phyloP scores from a whole-genome alignment of 2,113 vertebrate genomes.

The Alethe diademata region DNA sequence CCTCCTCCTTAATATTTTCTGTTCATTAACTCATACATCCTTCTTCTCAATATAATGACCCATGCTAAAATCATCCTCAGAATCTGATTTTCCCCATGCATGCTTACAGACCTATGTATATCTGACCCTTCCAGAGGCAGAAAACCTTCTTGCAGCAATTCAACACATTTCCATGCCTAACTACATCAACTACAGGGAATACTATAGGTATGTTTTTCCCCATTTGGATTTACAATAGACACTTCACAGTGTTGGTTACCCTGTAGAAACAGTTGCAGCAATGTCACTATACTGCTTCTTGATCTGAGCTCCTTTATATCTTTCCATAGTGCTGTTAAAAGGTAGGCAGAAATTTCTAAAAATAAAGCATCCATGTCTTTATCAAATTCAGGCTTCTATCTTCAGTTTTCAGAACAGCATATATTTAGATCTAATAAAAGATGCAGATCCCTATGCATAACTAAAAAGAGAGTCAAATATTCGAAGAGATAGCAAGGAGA shows the following conservation, averaged over 20 bases:
- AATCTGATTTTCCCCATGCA: neutral
- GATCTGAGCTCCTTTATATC: neutral
- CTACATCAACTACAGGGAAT: neutral
- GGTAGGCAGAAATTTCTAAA: neutral
- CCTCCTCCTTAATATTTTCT: neutral
- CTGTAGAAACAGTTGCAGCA: neutral
- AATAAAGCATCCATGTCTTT: neutral
- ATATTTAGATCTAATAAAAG: neutral
- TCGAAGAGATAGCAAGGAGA: neutral
- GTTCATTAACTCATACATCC: neutral
- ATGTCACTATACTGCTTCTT: neutral
- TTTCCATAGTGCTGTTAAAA: neutral
- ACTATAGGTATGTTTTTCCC: neutral
- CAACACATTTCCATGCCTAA: neutral
- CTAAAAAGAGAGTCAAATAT: neutral
- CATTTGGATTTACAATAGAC: neutral
- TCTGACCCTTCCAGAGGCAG: neutral
- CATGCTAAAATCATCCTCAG: neutral
- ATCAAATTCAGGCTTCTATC: neutral
- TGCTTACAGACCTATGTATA: rapidly evolving
- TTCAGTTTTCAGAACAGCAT: neutral
- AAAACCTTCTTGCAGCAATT: neutral
- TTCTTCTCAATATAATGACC: neutral
- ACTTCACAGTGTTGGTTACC: neutral
- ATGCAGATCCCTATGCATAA: neutral